Conservation (phyloP, 2,797 vertebrate species). For the Babyrousa celebensis region DNA sequence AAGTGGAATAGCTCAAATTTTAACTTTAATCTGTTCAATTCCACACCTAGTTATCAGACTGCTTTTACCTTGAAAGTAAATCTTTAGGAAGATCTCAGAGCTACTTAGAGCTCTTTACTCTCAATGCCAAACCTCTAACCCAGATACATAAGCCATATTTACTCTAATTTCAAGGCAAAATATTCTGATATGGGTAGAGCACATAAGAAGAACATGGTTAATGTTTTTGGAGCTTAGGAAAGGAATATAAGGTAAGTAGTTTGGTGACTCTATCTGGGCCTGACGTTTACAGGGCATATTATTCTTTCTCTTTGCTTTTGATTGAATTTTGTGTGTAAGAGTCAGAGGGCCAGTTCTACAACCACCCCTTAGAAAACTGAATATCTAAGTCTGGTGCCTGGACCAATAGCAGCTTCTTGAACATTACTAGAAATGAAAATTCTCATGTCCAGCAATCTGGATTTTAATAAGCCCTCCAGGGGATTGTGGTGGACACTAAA, state of each 20-base stretch:
- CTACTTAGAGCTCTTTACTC: background rate
- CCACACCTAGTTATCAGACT: background rate
- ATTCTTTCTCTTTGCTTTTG: background rate
- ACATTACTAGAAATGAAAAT: background rate
- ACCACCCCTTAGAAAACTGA: background rate
- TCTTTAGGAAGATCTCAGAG: background rate
- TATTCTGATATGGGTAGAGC: background rate
- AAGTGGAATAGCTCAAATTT: background rate
- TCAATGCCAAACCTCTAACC: background rate
- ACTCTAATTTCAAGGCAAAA: background rate
- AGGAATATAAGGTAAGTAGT: background rate
- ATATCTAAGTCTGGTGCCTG: background rate
- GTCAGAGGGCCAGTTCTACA: background rate
- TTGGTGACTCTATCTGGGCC: too few relatives aligned
- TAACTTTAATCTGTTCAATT: background rate
- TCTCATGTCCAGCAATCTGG: background rate
- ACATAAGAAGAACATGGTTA: background rate
- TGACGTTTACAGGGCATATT: background rate
- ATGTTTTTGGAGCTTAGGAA: background rate
- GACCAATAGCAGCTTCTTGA: background rate
- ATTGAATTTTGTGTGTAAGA: background rate
- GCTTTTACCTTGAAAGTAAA: background rate
- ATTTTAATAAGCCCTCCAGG: background rate
- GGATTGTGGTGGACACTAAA: background rate
- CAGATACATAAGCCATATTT: background rate